Base-by-base conservation (phyloP, 2,888 invertebrate species). In the Euplagia quadripunctaria region DNA sequence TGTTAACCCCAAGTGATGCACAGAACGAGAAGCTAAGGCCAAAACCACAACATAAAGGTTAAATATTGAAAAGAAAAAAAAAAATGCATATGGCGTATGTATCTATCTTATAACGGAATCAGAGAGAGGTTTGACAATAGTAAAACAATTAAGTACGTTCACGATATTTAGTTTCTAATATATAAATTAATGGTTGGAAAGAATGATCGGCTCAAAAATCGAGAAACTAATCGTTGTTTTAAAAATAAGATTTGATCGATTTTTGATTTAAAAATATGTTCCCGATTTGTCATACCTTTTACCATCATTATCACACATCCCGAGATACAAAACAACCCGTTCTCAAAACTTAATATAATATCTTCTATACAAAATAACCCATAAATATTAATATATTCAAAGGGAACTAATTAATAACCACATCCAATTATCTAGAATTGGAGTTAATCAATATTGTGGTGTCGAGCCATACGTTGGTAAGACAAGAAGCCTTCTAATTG, bases 401-500 rank as follows among this genome's bases (percentile, higher is more conserved):
- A 80, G 80, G 82, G 86, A 85, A 83, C 85, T 88, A 91, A 93
- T 94, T 92, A 94, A 93, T 91, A 91, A 91, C 87, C 85, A 79
- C 83, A 84, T 85, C 91, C 92, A 94, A 94, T 94, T 94, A 94
- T 91, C 88, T 89, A 85, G 79, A 85, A 86, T 79, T 86, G 83
- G 83, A 82, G 87, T 89, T 92, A 92, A 93, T 93, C 93, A 92
- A 91, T 90, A 89, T 90, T 88, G 83, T 88, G 84, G 88, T 88
- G 86, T 86, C 89, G 85, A 86, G 77, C 82, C 79, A 85, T 86
- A 85, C 84, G 84, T 79, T 78, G 76, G 80, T 83, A 89, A 91
- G 90, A 91, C 91, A 91, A 89, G 92, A 86, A 90, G 90, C 89
- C 81, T 87, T 90, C 89, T 93, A 93, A 94, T 94, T 93, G 93